phyloP scores from a whole-genome alignment of 2,797 vertebrate genomes.

The Triplophysa bombifrons region DNA sequence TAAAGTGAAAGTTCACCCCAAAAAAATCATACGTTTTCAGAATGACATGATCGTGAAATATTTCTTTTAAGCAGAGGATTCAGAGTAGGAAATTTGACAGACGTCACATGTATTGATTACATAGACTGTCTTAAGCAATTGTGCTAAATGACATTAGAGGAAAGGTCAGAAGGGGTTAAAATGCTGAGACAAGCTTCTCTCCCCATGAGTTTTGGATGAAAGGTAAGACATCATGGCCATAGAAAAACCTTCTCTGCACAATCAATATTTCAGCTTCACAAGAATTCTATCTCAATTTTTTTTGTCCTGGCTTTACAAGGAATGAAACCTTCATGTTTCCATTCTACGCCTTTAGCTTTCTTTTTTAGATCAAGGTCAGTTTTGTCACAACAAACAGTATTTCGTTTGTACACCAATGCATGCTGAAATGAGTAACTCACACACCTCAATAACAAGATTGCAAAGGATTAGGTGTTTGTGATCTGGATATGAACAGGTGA shows the following conservation, averaged over 20 bases:
- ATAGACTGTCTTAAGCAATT: neutral
- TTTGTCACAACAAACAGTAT: conserved; percentile 12
- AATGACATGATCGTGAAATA: neutral
- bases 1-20: too few species aligned
- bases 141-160: conserved; percentile 38
- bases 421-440: neutral
- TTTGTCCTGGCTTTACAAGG: conserved; percentile 33
- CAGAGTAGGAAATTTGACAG: conserved; percentile 17
- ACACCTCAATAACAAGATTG: conserved; percentile 9
- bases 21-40: too few species aligned
- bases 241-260: neutral
- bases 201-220: conserved; percentile 7
- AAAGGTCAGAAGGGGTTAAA: conserved; percentile 49
- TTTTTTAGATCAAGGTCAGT: neutral
- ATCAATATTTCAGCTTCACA: neutral
- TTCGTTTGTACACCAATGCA: neutral
- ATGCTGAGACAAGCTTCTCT: conserved; percentile 10
- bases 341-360: neutral
- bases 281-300: neutral
- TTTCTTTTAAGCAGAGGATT: neutral
- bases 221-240: conserved; percentile 1
- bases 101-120: conserved; percentile 28
- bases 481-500: conserved; percentile 13
- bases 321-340: neutral
- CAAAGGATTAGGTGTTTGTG: conserved; percentile 2